Percentiles rank a stretch among this genome's conserved stretches.
These are phyloP conservation scores for Dryadula phaetusa DNA, from an alignment of 2,888 invertebrate genomes.

Conservation along the genomic window DNA sequence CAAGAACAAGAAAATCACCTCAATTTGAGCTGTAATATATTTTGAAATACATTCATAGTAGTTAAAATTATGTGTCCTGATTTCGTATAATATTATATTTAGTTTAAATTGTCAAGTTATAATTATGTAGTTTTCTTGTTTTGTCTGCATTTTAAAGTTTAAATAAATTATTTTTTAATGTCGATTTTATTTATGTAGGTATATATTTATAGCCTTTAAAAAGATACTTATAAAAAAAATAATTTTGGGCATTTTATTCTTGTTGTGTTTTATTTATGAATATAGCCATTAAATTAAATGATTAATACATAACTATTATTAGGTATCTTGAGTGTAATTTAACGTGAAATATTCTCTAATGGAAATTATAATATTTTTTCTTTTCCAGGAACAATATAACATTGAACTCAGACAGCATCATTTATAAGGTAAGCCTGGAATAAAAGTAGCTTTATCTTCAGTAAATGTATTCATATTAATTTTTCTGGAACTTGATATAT, in stretches of 20 bases:
- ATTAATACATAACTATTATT: background rate
- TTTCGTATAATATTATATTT: background rate
- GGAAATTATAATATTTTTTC: constrained; percentile 2
- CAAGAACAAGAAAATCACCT: constrained; percentile 20
- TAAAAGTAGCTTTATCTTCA: background rate
- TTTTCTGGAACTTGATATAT: constrained; percentile 32
- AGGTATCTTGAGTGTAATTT: constrained; percentile 1
- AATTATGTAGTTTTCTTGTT: background rate
- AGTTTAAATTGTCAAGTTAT: background rate
- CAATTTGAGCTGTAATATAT: background rate
- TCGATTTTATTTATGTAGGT: too few relatives aligned
- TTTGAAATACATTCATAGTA: background rate
- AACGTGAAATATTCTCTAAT: background rate
- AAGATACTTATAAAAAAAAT: background rate
- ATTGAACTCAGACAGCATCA: constrained; percentile 20
- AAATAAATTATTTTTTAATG: background rate
- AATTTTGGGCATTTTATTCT: too few relatives aligned
- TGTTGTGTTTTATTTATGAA: too few relatives aligned
- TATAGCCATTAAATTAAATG: background rate
- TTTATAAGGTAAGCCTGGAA: constrained; percentile 28
- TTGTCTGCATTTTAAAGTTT: background rate
- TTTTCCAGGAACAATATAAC: constrained; percentile 23
- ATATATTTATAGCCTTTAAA: too few relatives aligned
- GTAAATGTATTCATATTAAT: constrained; percentile 30
- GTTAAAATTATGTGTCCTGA: background rate